These are phyloP conservation scores for Chelonus insularis DNA, from an alignment of 1,140 invertebrate genomes.

Conservation along the genomic window DNA sequence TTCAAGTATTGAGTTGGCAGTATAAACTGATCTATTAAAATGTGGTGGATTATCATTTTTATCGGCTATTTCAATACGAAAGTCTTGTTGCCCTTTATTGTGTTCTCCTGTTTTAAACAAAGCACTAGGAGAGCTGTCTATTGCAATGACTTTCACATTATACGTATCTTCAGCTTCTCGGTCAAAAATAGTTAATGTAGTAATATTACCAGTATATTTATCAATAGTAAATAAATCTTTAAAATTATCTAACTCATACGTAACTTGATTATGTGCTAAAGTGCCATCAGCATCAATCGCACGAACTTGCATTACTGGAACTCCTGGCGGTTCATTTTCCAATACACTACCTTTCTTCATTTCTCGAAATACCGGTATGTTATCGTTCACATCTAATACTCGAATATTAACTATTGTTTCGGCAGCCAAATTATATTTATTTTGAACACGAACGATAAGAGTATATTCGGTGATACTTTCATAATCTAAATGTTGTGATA, in stretches of 20 bases:
- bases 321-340: slow-evolving; percentile 80
- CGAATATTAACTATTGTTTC: slow-evolving; percentile 77
- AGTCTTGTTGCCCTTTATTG: slow-evolving; percentile 74
- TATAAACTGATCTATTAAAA: slow-evolving; percentile 75
- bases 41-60: slow-evolving; percentile 87
- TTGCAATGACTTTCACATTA: slow-evolving; percentile 81
- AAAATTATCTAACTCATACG: slow-evolving; percentile 73
- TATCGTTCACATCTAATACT: slow-evolving; percentile 84
- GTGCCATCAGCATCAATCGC: slow-evolving; percentile 88
- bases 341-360: slow-evolving; percentile 76
- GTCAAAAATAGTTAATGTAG: slow-evolving; percentile 76
- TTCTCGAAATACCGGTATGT: slow-evolving; percentile 81
- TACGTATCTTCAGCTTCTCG: slow-evolving; percentile 78
- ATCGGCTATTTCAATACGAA: slow-evolving; percentile 86
- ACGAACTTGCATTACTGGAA: slow-evolving; percentile 81
- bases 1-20: slow-evolving; percentile 78
- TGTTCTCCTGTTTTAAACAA: slow-evolving; percentile 67
- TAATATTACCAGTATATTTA: slow-evolving; percentile 80
- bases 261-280: slow-evolving; percentile 76
- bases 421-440: slow-evolving; percentile 77
- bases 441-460: slow-evolving; percentile 78
- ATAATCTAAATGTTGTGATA: slow-evolving; percentile 77
- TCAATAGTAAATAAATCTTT: slow-evolving; percentile 78
- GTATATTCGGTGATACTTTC: slow-evolving; percentile 81
- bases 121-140: slow-evolving; percentile 84